These are phyloP conservation scores for Chironomus striatipennis DNA, from an alignment of 1,140 invertebrate species.

Conservation along the genomic window DNA sequence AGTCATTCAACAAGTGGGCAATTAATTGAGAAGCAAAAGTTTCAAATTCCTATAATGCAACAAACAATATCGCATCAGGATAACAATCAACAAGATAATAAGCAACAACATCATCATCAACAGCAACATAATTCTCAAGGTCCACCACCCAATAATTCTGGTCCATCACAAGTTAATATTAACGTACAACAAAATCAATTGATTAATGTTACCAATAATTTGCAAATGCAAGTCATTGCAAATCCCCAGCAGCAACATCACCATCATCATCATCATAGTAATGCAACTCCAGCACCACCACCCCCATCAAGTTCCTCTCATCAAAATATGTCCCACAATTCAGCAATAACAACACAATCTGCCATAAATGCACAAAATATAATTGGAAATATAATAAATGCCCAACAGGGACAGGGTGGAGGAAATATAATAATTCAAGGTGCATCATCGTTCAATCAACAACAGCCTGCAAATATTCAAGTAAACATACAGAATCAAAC, in stretches of 20 bases:
- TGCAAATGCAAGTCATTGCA: slow-evolving; percentile 25
- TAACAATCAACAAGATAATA: slow-evolving; percentile 26
- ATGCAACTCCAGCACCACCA: neutral
- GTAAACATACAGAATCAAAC: slow-evolving; percentile 17
- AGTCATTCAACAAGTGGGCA: slow-evolving; percentile 28
- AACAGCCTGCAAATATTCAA: slow-evolving; percentile 16
- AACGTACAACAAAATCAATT: slow-evolving; percentile 22
- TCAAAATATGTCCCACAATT: neutral
- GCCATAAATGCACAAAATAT: neutral
- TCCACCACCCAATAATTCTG: slow-evolving; percentile 12
- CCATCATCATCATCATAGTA: neutral
- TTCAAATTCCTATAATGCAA: neutral
- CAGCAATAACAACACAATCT: neutral
- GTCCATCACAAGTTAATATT: slow-evolving; percentile 20
- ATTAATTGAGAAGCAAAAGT: neutral
- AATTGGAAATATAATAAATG: slow-evolving; percentile 16
- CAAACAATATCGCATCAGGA: slow-evolving; percentile 22
- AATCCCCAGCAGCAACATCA: slow-evolving; percentile 2
- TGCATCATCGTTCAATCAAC: neutral
- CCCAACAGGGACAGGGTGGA: neutral
- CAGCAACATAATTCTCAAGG: neutral
- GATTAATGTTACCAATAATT: slow-evolving; percentile 17
- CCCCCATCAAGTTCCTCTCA: neutral
- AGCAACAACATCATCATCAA: slow-evolving; percentile 25
- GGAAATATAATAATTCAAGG: slow-evolving; percentile 16